Conservation (phyloP, 2,113 vertebrate genomes). For the Nycticorax nycticorax region DNA sequence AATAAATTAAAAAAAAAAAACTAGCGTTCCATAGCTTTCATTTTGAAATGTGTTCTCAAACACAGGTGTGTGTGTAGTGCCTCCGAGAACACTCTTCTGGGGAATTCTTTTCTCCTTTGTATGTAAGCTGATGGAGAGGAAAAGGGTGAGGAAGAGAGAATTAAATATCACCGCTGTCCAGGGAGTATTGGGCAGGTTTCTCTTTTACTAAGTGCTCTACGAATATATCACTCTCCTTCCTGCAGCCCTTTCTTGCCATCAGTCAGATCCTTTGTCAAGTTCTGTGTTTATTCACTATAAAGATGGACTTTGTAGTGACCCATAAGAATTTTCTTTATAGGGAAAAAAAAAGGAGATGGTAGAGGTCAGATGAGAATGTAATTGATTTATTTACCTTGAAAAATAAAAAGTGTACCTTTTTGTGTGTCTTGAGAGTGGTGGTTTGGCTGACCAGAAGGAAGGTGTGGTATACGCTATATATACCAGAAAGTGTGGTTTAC, state of each 20-base stretch:
- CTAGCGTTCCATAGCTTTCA: fast-evolving
- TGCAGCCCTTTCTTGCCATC: neutral
- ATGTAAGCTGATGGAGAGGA: neutral
- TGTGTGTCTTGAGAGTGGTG: neutral
- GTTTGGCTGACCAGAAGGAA: neutral
- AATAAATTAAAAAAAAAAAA: neutral
- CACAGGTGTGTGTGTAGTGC: neutral
- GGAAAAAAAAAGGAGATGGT: neutral
- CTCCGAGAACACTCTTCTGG: neutral
- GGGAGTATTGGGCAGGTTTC: neutral
- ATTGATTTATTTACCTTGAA: neutral
- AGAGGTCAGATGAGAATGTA: neutral
- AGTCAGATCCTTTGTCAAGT: neutral
- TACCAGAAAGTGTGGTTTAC: neutral
- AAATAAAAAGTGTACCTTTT: neutral
- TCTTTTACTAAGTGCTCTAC: fast-evolving
- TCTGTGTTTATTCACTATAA: neutral
- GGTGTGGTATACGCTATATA: fast-evolving
- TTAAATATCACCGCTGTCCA: neutral
- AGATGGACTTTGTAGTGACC: neutral
- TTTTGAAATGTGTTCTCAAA: neutral
- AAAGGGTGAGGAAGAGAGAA: neutral
- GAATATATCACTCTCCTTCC: neutral
- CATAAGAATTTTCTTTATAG: neutral
- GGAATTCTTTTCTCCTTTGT: neutral